Percentiles rank a stretch among this genome's conserved stretches.
These are phyloP conservation scores for Halisarca cf. caerulea DNA, from an alignment of 37 sponge, comb jelly and placozoan genomes.

Conservation along the genomic window DNA sequence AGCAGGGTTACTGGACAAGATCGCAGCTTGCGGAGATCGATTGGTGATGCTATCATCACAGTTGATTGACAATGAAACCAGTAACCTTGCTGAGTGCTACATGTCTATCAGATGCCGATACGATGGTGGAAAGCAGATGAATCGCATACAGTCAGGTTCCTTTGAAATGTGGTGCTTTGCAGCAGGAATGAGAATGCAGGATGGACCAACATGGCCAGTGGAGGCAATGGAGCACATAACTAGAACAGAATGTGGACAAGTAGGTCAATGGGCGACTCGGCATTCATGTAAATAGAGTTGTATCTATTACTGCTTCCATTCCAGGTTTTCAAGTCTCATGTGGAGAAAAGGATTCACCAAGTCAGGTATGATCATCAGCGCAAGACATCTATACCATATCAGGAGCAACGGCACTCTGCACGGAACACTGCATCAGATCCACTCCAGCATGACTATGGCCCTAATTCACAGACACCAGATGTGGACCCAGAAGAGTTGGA, in stretches of 20 bases:
- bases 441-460: constrained; percentile 16
- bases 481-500: not conserved
- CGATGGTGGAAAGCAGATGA: constrained; percentile 34
- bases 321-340: not conserved
- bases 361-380: not conserved
- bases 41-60: constrained; percentile 9
- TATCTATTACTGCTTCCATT: too few relatives aligned
- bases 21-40: constrained; percentile 3
- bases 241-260: not conserved
- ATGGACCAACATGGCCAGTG: constrained; percentile 21
- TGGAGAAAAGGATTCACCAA: not conserved
- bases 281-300: too few relatives aligned
- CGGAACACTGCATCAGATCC: too few relatives aligned
- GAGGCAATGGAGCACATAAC: not conserved
- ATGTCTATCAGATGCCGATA: constrained; percentile 15
- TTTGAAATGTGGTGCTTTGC: constrained; percentile 23
- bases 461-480: constrained; percentile 19
- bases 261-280: too few relatives aligned
- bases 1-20: not conserved
- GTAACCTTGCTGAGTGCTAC: constrained; percentile 36
- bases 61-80: constrained; percentile 29
- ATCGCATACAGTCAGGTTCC: constrained; percentile 20
- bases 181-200: constrained; percentile 24
- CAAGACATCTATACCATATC: not conserved
- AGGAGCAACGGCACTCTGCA: not conserved